These are phyloP conservation scores for Parambassis ranga DNA, from an alignment of 2,797 vertebrate species.

Conservation along the genomic window DNA sequence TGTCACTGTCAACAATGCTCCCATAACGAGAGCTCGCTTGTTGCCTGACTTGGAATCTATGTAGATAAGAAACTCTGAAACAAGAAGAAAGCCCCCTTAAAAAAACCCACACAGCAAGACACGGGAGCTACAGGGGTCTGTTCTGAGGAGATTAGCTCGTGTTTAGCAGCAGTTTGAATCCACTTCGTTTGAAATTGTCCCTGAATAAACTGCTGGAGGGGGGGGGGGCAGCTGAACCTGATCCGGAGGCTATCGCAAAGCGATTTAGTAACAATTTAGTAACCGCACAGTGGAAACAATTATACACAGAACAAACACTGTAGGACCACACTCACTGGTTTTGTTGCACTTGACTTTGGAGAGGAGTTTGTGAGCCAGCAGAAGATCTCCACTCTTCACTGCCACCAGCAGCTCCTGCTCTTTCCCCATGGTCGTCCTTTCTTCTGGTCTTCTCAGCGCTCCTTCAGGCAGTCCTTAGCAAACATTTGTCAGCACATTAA, in stretches of 20 bases:
- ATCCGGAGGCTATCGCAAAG: slow-evolving; percentile 21
- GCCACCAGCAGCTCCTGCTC: slow-evolving; percentile 82
- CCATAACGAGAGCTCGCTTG: slow-evolving; percentile 25
- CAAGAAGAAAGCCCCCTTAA: slow-evolving; percentile 12
- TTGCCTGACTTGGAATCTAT: slow-evolving; percentile 33
- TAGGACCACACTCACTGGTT: slow-evolving; percentile 75
- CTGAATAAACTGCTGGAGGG: slow-evolving; percentile 8
- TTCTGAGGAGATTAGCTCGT: slow-evolving; percentile 49
- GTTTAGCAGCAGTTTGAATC: slow-evolving; percentile 48
- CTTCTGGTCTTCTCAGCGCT: slow-evolving; percentile 1
- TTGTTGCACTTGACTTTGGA: slow-evolving; percentile 81
- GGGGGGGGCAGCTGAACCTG: slow-evolving; percentile 29
- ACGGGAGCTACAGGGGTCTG: slow-evolving; percentile 34
- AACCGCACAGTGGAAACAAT: slow-evolving; percentile 19
- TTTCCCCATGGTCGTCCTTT: slow-evolving; percentile 79
- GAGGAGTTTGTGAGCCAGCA: slow-evolving; percentile 78
- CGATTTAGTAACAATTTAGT: slow-evolving; percentile 4
- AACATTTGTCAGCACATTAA: slow-evolving; percentile 13
- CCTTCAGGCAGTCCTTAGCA: slow-evolving; percentile 1
- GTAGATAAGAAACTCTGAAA: slow-evolving; percentile 35
- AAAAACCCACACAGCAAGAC: slow-evolving; percentile 20
- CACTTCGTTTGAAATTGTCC: slow-evolving; percentile 51
- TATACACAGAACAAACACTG: neutral
- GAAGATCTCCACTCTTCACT: slow-evolving; percentile 81
- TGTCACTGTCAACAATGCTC: slow-evolving; percentile 43